These are phyloP conservation scores for Pollenia angustigena DNA, from an alignment of 2,888 invertebrate species.

Conservation along the genomic window DNA sequence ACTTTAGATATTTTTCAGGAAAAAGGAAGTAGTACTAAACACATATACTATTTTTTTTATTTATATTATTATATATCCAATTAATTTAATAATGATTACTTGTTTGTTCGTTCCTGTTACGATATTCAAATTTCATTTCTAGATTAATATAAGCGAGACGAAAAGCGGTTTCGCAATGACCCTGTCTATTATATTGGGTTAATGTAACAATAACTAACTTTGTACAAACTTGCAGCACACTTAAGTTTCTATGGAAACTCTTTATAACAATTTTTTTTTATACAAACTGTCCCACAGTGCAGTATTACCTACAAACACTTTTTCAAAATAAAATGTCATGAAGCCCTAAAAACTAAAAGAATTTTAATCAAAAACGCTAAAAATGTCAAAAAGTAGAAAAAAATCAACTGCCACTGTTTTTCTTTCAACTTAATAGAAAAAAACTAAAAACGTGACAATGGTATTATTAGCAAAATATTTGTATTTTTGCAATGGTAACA, in stretches of 20 bases:
- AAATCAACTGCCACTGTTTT: slow-evolving; percentile 11
- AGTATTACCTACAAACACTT: slow-evolving; percentile 10
- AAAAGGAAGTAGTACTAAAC: no score
- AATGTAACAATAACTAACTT: neutral
- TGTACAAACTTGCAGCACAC: neutral
- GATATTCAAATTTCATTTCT: no score
- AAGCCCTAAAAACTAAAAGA: slow-evolving; percentile 14
- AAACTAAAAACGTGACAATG: slow-evolving; percentile 64
- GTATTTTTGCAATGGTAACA: slow-evolving; percentile 25
- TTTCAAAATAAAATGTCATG: slow-evolving; percentile 64
- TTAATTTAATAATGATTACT: no score
- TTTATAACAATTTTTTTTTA: no score
- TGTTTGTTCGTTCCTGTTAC: no score
- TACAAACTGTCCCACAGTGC: slow-evolving; percentile 4
- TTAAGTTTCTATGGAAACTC: no score
- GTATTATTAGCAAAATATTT: slow-evolving; percentile 68
- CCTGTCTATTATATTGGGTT: no score
- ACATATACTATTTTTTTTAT: no score
- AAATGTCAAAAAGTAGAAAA: slow-evolving; percentile 45
- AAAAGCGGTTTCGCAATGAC: no score
- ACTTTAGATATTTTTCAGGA: no score
- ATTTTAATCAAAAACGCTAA: slow-evolving; percentile 37
- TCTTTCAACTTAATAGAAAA: slow-evolving; percentile 15
- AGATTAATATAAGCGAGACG: no score
- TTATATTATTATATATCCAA: no score